Base-by-base conservation (phyloP, 2,888 invertebrate species). In the Lepidocyrtinus sp. region DNA sequence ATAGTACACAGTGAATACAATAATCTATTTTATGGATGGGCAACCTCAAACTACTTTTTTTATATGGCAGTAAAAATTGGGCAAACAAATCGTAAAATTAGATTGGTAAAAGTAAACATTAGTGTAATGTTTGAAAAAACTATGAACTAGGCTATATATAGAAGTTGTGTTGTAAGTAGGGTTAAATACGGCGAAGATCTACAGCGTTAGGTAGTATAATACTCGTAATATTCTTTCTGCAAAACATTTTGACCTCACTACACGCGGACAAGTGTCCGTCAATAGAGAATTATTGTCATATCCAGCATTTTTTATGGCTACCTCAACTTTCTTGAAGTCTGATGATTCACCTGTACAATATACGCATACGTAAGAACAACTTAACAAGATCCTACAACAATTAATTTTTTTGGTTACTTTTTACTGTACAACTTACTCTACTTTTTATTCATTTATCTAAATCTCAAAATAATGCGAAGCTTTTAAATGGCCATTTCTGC, bases 281-380 rank as follows among this genome's bases (percentile, higher is more conserved):
- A 70, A 65, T 76, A 76, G 76, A 62, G 76, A 76, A 71, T 75
- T 76, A 76, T 76, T 76, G 76, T 76, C 76, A 63, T 65, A 50
- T 63, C 70, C 76, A 76, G 76, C 76, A 76, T 45, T 36, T 70
- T 72, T 72, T 67, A 21, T 72, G 70, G 70, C 70, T 70, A 70
- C 70, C 59, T 59, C 62, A 72, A 72, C 50, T 36, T 17, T 72
- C 64, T 73, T 73, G 61, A 73, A 64, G 27, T 25, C 22, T 74
- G 74, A 65, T 25, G 24, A 50, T 50, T n/a, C 15, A 50, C 15
- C 50, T 50, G 50, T 50, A 50, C 50, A 50, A 50, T 50, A 50
- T 50, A 50, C 17, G 50, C 50, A 50, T 50, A 50, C 50, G 17
- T 17, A 50, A 50, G 15, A 17, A 50, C n/a, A 50, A 17, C 2